Evolutionary conservation across 2,888 invertebrate genomes (phyloP), one percentile per base, ranked within the genome.

Genomic region (Drosophila imparisetae): DNA sequence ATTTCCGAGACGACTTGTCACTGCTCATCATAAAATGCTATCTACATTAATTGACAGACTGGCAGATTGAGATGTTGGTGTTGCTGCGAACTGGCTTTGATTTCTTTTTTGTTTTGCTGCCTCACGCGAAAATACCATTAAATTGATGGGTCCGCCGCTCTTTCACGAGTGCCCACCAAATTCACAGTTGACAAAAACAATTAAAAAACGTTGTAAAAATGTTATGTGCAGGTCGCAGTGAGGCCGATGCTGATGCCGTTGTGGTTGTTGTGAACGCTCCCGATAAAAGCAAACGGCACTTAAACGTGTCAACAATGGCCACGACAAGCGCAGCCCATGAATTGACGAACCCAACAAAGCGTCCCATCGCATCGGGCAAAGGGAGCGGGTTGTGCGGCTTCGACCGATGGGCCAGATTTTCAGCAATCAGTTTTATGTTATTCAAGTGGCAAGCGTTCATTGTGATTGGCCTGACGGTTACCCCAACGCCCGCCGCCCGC

Each of bases 201-300:
- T 89, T 90, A 88, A 88, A 45, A 90, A 89, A 79, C 66, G 85
- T 75, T 84, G 79, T 81, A 78, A 86, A 86, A 87, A 84, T 86
- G 86, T 82, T 86, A 83, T 80, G 83, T 80, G 82, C 86, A 78
- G 80, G 79, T 86, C 59, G 66, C 67, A 3, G 38, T 21, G 15
- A 45, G 13, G 36, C 54, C n/a, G 50, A 48, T 45, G 45, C 24
- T 18, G 24, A 24, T 58, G 45, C 24, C 49, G 32, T 5, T 74
- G 69, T 78, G 66, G 66, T 75, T 72, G 69, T 66, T 87, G 79
- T 73, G 72, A 66, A 71, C 72, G 67, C 57, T 60, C 73, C 81
- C 81, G 88, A 86, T 86, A 86, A 89, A 86, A 86, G 86, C 88
- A 86, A 86, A 83, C 88, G 88, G 77, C 90, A 86, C 86, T 86